These are phyloP conservation scores for Parazoanthus darwini DNA, from an alignment of 92 coral and sea anemone species.

Conservation along the genomic window DNA sequence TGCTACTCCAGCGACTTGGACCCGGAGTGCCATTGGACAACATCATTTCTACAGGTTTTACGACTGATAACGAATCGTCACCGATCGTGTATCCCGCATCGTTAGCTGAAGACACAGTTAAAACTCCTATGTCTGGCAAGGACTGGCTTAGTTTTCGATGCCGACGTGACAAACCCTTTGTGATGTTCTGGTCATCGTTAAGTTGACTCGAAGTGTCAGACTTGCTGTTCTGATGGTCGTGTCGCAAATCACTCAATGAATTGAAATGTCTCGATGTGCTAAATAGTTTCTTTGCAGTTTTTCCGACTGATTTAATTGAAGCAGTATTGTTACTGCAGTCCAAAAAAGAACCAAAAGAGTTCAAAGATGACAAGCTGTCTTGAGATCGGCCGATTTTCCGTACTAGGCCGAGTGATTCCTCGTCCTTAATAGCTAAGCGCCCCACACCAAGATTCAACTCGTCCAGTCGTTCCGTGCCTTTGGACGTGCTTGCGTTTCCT, in stretches of 20 bases:
- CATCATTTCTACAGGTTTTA: not conserved
- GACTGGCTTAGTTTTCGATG: not conserved
- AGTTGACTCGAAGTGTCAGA: not conserved
- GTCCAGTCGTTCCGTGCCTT: not conserved
- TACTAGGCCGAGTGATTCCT: not conserved
- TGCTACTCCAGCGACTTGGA: not conserved
- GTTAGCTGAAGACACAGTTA: not conserved
- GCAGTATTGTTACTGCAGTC: not conserved
- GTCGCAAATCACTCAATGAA: not conserved
- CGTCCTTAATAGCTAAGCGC: not conserved
- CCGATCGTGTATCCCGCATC: not conserved
- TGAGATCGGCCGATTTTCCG: not conserved
- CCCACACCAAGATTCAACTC: not conserved
- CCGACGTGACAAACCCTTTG: not conserved
- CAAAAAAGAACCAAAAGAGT: not conserved
- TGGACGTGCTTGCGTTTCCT: not conserved
- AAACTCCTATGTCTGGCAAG: not conserved
- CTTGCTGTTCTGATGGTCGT: not conserved
- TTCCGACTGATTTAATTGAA: not conserved
- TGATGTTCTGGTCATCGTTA: not conserved
- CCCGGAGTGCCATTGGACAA: not conserved
- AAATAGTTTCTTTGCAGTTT: not conserved
- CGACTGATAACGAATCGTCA: not conserved
- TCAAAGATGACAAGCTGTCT: not conserved
- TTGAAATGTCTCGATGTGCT: not conserved